These are phyloP conservation scores for Cremastinae sp. DNA, from an alignment of 2,888 invertebrate species.

Conservation along the genomic window DNA sequence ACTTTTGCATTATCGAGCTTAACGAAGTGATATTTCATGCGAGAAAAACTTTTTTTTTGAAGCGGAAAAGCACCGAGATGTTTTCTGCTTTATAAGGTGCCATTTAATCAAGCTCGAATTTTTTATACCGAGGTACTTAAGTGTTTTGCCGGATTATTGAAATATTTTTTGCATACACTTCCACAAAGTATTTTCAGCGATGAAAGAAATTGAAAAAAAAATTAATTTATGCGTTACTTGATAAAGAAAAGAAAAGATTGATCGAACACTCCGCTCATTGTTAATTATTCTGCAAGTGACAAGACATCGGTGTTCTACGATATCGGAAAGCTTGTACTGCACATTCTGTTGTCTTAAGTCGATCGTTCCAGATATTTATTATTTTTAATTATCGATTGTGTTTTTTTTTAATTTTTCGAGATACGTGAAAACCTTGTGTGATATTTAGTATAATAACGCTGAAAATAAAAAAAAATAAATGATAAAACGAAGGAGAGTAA, in stretches of 20 bases:
- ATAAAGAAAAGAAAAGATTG: slow-evolving; percentile 20
- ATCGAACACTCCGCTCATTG: slow-evolving; percentile 13
- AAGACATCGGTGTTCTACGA: slow-evolving; percentile 34
- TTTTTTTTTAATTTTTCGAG: slow-evolving; percentile 45
- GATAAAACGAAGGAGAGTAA: slow-evolving; percentile 52
- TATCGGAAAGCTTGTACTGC: slow-evolving; percentile 14
- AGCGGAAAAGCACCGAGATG: too few species aligned
- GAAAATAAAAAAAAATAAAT: slow-evolving; percentile 54
- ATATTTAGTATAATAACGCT: slow-evolving; percentile 71
- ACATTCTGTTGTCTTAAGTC: slow-evolving; percentile 44
- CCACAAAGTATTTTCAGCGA: slow-evolving; percentile 13
- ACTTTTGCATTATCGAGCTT: slow-evolving; percentile 43
- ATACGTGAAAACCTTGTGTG: slow-evolving; percentile 70
- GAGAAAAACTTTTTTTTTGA: background rate
- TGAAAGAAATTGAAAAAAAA: background rate
- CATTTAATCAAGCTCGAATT: slow-evolving; percentile 27
- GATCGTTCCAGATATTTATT: slow-evolving; percentile 59
- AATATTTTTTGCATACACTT: slow-evolving; percentile 15
- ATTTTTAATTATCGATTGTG: slow-evolving; percentile 44
- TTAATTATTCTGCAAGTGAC: slow-evolving; percentile 13
- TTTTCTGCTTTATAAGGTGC: slow-evolving; percentile 15
- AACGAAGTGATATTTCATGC: slow-evolving; percentile 28
- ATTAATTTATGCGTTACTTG: slow-evolving; percentile 34
- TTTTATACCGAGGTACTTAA: slow-evolving; percentile 43
- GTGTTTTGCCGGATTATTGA: slow-evolving; percentile 8